Base-by-base conservation (phyloP, 2,888 invertebrate genomes). In the Galeruca laticollis region DNA sequence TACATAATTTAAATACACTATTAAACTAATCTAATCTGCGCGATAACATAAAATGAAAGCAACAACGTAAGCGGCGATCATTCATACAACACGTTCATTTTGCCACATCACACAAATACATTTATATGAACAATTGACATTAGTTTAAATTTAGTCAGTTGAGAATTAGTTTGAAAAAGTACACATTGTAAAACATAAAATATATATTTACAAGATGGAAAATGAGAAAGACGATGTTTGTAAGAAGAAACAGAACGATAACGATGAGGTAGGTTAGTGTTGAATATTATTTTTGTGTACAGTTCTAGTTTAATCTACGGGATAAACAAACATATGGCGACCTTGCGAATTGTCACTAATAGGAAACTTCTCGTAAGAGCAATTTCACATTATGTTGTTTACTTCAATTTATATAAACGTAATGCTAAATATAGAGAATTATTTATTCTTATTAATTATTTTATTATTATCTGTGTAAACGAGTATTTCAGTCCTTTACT, bases 221-320 rank as follows among this genome's bases (percentile, higher is more conserved):
- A 60, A 66, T 49, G 49, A 18, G 10, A 43, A 56, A 8, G 54
- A 65, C 47, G 40, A 56, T 6, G 31, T 13, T 21, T 52, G n/a
- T 35, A 26, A 43, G 40, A 43, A 31, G 15, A 56, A 56, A 15
- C 6, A 20, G 5, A 21, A 51, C n/a, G 37, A 57, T 57, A 57
- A 33, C 35, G 59, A 21, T 60, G 51, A 66, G 66, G 66, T 66
- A 66, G 66, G 66, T 66, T 60, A 66, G 66, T 66, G 13, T 20
- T 37, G 49, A 40, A 60, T 35, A 40, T 10, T 60, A 8, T 9
- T 21, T 60, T 60, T 40, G 20, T 15, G 37, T 18, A 18, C 9
- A 26, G 21, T 26, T 6, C 8, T 21, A 52, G 26, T 21, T 51
- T 18, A 51, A 21, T 51, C 21, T n/a, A n/a, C n/a, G n/a, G 51